Conservation (phyloP, 2,113 vertebrate genomes). For the Cricetomys ansorgei region DNA sequence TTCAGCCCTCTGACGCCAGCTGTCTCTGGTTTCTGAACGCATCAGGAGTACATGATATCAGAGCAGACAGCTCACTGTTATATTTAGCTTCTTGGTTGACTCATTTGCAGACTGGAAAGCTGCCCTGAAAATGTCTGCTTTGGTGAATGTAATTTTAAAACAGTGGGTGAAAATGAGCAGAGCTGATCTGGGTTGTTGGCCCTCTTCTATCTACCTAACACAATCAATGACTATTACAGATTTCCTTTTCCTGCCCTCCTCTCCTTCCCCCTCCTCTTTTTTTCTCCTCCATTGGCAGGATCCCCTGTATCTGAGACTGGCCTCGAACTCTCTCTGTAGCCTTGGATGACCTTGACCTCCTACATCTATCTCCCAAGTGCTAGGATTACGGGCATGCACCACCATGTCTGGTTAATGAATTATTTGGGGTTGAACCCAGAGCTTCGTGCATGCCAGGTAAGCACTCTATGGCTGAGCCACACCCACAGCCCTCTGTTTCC, state of each 20-base stretch:
- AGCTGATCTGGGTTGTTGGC: neutral
- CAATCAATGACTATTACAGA: neutral
- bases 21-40: neutral
- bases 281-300: neutral
- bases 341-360: neutral
- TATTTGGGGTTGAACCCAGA: neutral
- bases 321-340: neutral
- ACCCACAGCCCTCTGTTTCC: neutral
- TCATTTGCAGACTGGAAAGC: neutral
- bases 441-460: neutral
- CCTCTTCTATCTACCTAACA: accelerated
- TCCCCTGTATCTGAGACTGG: neutral
- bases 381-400: no score
- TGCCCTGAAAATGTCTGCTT: neutral
- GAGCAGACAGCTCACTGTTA: neutral
- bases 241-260: neutral
- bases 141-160: neutral
- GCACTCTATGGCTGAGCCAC: neutral
- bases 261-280: neutral
- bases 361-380: neutral
- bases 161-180: accelerated
- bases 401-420: no score
- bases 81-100: constrained; percentile 29
- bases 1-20: neutral
- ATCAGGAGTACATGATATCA: neutral